Evolutionary conservation across 2,113 vertebrate species (phyloP), one percentile per base, ranked within the genome.

Genomic region (Poeciliopsis turrubarensis): DNA sequence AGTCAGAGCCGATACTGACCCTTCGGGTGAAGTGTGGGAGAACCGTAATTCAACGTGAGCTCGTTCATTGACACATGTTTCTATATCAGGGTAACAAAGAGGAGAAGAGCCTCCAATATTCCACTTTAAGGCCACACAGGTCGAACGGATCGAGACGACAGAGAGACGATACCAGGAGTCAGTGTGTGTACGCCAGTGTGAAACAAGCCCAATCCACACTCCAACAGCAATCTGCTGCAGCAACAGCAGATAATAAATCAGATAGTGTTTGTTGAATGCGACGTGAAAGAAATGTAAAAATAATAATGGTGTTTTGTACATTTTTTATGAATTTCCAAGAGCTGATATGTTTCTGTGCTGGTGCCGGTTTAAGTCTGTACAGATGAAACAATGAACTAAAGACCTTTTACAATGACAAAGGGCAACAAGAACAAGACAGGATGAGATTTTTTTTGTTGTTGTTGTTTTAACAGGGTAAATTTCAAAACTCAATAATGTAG

Each of bases 141-240:
- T 1, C 1, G 14, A 74, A 77, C 25, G 54, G 30, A 68, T 19
- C 65, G n/a, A 64, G 62, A 67, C 65, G 61, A 75, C 68, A 47
- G 12, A 60, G 15, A 19, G 29, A 3, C 15, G 29, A 32, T 32
- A 17, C 31, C 17, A 11, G 22, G 27, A 65, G 1, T 70, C 6
- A 70, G 47, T 77, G 75, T 41, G 67, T 70, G 14, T 77, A 77
- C 61, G 31, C 61, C 19, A 65, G 67, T 29, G 68, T 77, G 17
- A 70, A 25, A 27, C 67, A 54, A 19, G 19, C 7, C 51, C 10
- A n/a, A 54, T 54, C 51, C 51, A 22, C 51, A 2, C 8, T 25
- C 25, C 17, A 51, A 22, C 17, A 51, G 7, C 47, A 19, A 15
- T 51, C 47, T 54, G 22, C 1, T 54, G 51, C 22, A 25, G 22